These are phyloP conservation scores for Epinotia demarniana DNA, from an alignment of 2,888 invertebrate genomes.

Conservation along the genomic window DNA sequence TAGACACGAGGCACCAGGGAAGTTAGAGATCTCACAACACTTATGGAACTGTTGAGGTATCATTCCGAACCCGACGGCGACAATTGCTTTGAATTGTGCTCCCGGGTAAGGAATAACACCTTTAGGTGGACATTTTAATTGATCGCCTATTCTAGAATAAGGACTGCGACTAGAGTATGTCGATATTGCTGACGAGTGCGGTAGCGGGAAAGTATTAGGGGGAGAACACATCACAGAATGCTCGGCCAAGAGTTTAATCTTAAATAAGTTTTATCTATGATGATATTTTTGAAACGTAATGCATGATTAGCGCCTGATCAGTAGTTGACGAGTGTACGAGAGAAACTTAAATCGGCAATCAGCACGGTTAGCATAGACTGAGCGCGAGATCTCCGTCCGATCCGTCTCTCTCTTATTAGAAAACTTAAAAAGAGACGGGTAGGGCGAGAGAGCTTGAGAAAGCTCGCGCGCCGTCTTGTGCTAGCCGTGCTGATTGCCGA, in stretches of 20 bases:
- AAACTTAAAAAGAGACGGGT: too few relatives aligned
- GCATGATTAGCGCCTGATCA: background rate
- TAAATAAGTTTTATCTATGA: background rate
- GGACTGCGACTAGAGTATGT: conserved; percentile 9
- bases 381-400: too few relatives aligned
- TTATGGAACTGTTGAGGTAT: background rate
- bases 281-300: background rate
- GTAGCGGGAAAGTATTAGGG: background rate
- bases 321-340: too few relatives aligned
- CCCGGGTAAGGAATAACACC: background rate
- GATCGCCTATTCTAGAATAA: background rate
- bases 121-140: conserved; percentile 5
- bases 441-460: too few relatives aligned
- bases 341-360: too few relatives aligned
- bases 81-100: background rate
- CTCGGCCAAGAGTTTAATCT: background rate
- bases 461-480: too few relatives aligned
- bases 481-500: background rate
- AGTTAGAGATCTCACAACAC: conserved; percentile 19
- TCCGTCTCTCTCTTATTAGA: too few relatives aligned
- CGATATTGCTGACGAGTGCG: background rate
- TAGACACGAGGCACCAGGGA: background rate
- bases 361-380: too few relatives aligned
- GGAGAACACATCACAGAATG: background rate
- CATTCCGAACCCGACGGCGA: background rate